A percentile compares a stretch with the other conserved stretches of the same genome.
Evolutionary conservation across 2,797 vertebrate genomes (phyloP).

Genomic region (Octomys mimax): DNA sequence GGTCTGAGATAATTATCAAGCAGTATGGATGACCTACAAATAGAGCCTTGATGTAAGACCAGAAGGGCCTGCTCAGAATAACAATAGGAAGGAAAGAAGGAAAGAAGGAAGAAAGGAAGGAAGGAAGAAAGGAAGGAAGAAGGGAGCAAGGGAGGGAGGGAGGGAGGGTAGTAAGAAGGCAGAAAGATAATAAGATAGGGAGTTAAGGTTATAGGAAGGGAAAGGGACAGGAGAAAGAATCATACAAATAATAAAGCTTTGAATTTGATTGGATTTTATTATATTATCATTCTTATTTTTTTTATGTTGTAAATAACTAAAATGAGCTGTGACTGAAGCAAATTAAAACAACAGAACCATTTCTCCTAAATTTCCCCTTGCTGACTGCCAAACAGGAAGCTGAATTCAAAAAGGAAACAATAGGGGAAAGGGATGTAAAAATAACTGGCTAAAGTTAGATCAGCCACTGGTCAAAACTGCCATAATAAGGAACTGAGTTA

Average conservation of each 20-base stretch:
- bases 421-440: not conserved
- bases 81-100: not conserved
- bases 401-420: not conserved
- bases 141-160: not conserved
- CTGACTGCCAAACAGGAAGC: not conserved
- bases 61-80: not conserved
- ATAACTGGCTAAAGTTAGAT: not conserved
- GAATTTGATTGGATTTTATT: not conserved
- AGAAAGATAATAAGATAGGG: no score
- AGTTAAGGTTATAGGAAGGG: not conserved
- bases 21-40: not conserved
- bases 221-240: not conserved
- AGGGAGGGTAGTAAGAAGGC: no score
- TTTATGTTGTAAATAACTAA: not conserved
- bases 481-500: not conserved
- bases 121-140: no score
- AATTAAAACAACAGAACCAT: not conserved
- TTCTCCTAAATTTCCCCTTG: not conserved
- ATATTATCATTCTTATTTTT: not conserved
- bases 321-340: not conserved
- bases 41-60: not conserved
- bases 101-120: fast-evolving
- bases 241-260: not conserved
- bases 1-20: not conserved
- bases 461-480: not conserved